Evolutionary conservation across 1,140 invertebrate genomes (phyloP), one percentile per base, ranked within the genome.

Genomic region (Melitaea cinxia): DNA sequence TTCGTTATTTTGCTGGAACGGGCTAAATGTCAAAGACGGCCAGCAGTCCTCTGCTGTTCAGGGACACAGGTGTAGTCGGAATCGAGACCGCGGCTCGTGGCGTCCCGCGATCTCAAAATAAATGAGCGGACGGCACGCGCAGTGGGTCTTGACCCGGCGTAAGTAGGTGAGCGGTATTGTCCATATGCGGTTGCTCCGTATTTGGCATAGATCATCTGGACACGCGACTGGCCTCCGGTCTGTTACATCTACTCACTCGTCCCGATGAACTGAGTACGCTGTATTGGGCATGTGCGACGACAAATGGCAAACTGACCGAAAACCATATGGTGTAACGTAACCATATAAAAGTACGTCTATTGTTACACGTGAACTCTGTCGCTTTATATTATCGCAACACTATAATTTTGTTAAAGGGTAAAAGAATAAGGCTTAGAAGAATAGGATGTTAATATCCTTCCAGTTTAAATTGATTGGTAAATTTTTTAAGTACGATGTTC

Each of bases 141-240:
- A 49, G 53, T 66, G 68, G 55, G 45, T 58, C 58, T 62, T 65
- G 70, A 61, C 57, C 61, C 50, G 56, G n/a, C 59, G 61, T 60
- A 69, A 65, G 70, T 65, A 67, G 65, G 60, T 60, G 60, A 68
- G 58, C 50, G 37, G 35, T 63, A 68, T 54, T 59, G 77, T 61
- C 75, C 78, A 78, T 78, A 71, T 52, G 19, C 26, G 61, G 60
- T 17, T 54, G 49, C 28, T 50, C 80, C 78, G 57, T 80, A 75
- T 83, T 77, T 67, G 75, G 65, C 65, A 58, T 64, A 71, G 68
- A 75, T 72, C 67, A 70, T 73, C 77, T 71, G 70, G 66, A 59
- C 52, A 37, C 52, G 39, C 42, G 28, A 33, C 21, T 28, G 45
- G 47, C 42, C 42, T 47, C 21, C 42, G 15, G 10, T 1, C 42